Evolutionary conservation across 2,888 invertebrate genomes (phyloP).

Genomic region (Pachymerium ferrugineum): DNA sequence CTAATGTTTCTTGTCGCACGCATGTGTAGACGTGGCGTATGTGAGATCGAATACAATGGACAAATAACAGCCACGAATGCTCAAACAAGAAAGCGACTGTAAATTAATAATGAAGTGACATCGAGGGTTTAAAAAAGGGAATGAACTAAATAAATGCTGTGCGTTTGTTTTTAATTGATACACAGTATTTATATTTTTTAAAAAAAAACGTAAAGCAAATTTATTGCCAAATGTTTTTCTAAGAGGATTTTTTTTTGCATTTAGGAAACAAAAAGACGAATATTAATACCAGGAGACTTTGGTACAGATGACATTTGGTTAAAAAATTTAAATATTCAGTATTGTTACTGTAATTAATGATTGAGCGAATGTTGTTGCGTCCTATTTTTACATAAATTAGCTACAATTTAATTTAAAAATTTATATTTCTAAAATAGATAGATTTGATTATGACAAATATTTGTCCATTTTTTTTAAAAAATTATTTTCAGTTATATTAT

Average conservation of each 20-base stretch:
- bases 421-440: not conserved
- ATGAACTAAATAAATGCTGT: not conserved
- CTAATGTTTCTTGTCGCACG: not conserved
- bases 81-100: slow-evolving; percentile 5
- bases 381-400: not conserved
- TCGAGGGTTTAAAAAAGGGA: not conserved
- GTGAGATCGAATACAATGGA: not conserved
- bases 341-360: not conserved
- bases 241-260: not conserved
- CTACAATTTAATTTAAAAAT: not conserved
- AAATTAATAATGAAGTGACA: not conserved
- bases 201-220: not conserved
- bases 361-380: not conserved
- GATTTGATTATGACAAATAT: not conserved
- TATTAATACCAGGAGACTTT: not conserved
- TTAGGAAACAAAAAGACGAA: not conserved
- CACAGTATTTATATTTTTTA: not conserved
- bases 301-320: not conserved
- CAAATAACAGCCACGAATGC: not conserved
- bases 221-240: slow-evolving; percentile 19
- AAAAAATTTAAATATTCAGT: not conserved
- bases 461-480: not conserved
- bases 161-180: not conserved
- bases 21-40: not conserved
- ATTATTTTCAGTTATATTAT: not conserved